Evolutionary conservation across 2,113 vertebrate genomes (phyloP), one percentile per base, ranked within the genome.

Genomic region (Rattus rattus): DNA sequence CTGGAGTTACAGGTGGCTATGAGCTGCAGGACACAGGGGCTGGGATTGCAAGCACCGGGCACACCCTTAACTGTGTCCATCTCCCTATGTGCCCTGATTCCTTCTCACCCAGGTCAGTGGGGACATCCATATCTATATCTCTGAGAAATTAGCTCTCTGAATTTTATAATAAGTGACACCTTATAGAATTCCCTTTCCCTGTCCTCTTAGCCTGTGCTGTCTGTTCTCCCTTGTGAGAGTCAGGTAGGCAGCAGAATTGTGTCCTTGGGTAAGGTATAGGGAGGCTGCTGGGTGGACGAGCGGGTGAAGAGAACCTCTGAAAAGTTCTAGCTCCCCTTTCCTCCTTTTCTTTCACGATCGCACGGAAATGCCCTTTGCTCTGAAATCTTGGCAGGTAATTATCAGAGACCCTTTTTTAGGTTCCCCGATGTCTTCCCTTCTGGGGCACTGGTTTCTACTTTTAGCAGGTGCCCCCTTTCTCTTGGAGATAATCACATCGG

Each of bases 361-460:
- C 36, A 56, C 80, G 90, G 92, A 90, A 76, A 89, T 94, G 97
- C 63, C 95, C 97, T 98, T 97, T 79, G 54, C 91, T 92, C 81
- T 95, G 88, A 94, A 96, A 75, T 94, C 94, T 96, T 95, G 94
- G 85, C 94, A 97, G 95, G 90, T 98, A 97, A 98, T 98, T 97
- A 98, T 97, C 97, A 97, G 92, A 97, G 97, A 97, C 95, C 97
- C 96, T 90, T 97, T 98, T 98, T 97, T 88, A 92, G 91, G 96
- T 96, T 95, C 97, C 97, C 95, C 20, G 2, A 97, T 96, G 97
- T 95, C 92, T 96, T 97, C 94, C 95, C 98, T 98, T 97, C 97
- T 97, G 98, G 97, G 92, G 97, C 97, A 92, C 56, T 56, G 77
- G 72, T 39, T 94, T 97, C 98, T 95, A 97, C 96, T 98, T 98